Evolutionary conservation across 2,113 vertebrate genomes (phyloP).

Genomic region (Alligator sinensis): DNA sequence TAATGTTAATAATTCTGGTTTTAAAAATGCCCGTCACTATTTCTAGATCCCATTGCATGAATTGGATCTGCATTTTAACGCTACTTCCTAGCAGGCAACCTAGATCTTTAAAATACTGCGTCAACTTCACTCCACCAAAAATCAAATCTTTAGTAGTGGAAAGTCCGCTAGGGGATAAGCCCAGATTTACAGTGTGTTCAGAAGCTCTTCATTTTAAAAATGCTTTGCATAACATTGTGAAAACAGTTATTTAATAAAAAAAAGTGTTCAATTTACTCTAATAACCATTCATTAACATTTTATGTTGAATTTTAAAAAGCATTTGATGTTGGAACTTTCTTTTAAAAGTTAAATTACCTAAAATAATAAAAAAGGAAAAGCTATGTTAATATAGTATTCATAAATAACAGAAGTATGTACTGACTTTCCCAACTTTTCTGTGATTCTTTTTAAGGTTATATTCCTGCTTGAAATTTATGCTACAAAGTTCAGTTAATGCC

Average conservation of each 20-base stretch:
- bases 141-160: background rate
- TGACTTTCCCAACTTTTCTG: too few species aligned
- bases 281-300: background rate
- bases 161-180: background rate
- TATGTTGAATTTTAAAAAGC: background rate
- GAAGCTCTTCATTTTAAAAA: background rate
- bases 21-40: background rate
- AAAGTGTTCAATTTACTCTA: background rate
- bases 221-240: background rate
- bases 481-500: background rate
- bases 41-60: background rate
- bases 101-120: background rate
- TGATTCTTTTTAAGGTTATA: rapidly evolving
- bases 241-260: background rate
- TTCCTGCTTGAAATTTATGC: background rate
- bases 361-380: background rate
- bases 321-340: background rate
- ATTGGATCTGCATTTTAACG: background rate
- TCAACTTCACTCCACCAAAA: background rate
- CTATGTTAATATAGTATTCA: too few species aligned
- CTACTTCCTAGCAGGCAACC: background rate
- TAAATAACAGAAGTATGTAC: too few species aligned
- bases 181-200: background rate
- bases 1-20: background rate
- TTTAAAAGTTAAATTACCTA: background rate